These are phyloP conservation scores for Actinia tenebrosa DNA, from an alignment of 64 coral and sea anemone species.

Conservation along the genomic window DNA sequence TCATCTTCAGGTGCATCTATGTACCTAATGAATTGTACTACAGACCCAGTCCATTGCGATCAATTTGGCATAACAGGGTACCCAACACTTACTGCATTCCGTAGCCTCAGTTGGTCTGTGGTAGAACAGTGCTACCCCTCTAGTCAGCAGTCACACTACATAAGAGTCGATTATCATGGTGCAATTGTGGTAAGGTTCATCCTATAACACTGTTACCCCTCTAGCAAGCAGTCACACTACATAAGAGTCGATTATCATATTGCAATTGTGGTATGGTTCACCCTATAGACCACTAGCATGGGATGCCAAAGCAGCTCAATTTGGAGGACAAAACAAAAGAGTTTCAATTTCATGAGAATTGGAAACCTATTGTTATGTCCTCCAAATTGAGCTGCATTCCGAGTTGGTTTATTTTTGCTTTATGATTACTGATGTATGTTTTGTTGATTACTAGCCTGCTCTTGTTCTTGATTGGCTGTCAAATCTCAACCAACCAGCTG, in stretches of 20 bases:
- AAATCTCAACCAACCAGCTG: slow-evolving; percentile 66
- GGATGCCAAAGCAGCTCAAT: no score
- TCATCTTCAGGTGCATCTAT: slow-evolving; percentile 55
- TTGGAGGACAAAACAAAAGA: no score
- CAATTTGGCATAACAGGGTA: slow-evolving; percentile 75
- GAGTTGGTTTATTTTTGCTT: neutral
- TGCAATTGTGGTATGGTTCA: slow-evolving; percentile 58
- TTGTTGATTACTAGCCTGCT: slow-evolving; percentile 48
- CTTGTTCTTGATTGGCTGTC: slow-evolving; percentile 84
- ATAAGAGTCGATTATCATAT: slow-evolving; percentile 85
- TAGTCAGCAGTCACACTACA: slow-evolving; percentile 55
- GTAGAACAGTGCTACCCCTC: slow-evolving; percentile 45
- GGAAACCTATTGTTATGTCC: no score
- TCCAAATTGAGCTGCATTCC: no score
- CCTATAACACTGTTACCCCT: slow-evolving; percentile 39
- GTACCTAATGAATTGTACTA: slow-evolving; percentile 87
- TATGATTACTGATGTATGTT: neutral
- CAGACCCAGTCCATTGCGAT: slow-evolving; percentile 56
- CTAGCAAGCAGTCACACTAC: slow-evolving; percentile 52
- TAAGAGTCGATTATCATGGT: slow-evolving; percentile 83
- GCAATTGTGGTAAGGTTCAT: slow-evolving; percentile 59
- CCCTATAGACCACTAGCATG: no score
- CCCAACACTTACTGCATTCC: slow-evolving; percentile 87
- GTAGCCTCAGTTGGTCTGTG: slow-evolving; percentile 83
- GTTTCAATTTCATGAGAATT: no score